Evolutionary conservation across 2,113 vertebrate genomes (phyloP).

Genomic region (Tragelaphus strepsiceros): DNA sequence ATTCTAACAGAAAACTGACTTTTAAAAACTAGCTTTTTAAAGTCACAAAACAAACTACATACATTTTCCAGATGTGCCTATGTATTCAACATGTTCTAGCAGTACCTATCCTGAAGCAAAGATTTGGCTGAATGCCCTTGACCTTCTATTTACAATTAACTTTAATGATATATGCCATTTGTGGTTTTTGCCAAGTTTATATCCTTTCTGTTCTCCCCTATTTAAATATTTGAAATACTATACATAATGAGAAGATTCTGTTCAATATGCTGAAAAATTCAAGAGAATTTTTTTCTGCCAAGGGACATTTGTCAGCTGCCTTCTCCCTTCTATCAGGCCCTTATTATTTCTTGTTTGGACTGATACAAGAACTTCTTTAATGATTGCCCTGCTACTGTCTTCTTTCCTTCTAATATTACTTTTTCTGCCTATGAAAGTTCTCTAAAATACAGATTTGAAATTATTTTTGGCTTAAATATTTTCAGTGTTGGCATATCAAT

Average conservation of each 20-base stretch:
- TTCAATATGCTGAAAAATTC: background rate
- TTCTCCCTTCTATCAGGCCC: background rate
- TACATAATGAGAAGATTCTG: background rate
- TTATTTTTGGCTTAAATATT: background rate
- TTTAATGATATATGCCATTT: background rate
- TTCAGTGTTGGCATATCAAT: background rate
- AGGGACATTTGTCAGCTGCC: background rate
- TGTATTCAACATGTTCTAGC: background rate
- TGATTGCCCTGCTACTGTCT: background rate
- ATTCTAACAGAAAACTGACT: background rate
- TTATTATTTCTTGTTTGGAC: background rate
- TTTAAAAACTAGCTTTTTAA: background rate
- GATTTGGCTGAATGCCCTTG: background rate
- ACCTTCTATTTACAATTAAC: background rate
- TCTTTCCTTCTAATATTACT: background rate
- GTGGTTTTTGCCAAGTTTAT: background rate
- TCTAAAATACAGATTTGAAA: background rate
- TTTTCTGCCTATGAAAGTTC: background rate
- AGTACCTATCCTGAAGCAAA: background rate
- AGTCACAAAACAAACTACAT: background rate
- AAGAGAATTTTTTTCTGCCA: background rate
- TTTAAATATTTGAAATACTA: background rate
- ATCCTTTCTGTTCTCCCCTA: background rate
- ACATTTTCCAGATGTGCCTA: background rate
- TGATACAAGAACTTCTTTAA: background rate